Evolutionary conservation across 1,140 invertebrate genomes (phyloP), one percentile per base, ranked within the genome.

Genomic region (Marisa cornuarietis): DNA sequence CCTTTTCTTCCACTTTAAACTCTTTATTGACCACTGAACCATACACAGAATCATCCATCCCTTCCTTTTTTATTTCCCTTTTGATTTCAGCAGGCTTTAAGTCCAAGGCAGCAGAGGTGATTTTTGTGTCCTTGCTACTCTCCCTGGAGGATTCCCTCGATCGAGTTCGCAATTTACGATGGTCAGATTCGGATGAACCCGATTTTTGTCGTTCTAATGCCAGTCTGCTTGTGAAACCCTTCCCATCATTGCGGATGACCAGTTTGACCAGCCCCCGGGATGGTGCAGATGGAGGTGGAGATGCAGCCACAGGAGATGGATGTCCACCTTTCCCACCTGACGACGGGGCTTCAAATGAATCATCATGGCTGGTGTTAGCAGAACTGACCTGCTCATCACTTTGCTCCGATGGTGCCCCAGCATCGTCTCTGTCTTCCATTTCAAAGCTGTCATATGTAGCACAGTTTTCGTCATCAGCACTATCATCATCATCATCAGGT

Each of bases 181-280:
- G 63, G 9, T 63, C 42, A n/a, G 65, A 24, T n/a, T 11, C 63
- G 3, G 31, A 20, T 10, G 31, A 20, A 10, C 42, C 51, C 13
- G 63, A 77, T 31, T 63, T 68, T 42, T 49, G 76, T 24, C 63
- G 62, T 20, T 77, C 65, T 65, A 54, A 68, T 13, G 65, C 42
- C 31, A 86, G 81, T 13, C 79, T 80, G 81, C 87, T 88, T 26
- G 81, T 84, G 62, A 85, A 86, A n/a, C 84, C 84, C 63, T 83
- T 79, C n/a, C 87, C 86, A 79, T 87, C 83, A 71, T 83, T 85
- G 62, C 85, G 82, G 18, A 88, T 88, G 13, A 88, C 83, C 54
- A 88, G 80, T 81, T 86, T 88, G 20, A 85, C 74, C 75, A 81
- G 80, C 51, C 76, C 81, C 16, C 82, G 81, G 49, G 81, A 68